Evolutionary conservation across 92 coral and sea anemone genomes (phyloP).

Genomic region (Pocillopora grandis): DNA sequence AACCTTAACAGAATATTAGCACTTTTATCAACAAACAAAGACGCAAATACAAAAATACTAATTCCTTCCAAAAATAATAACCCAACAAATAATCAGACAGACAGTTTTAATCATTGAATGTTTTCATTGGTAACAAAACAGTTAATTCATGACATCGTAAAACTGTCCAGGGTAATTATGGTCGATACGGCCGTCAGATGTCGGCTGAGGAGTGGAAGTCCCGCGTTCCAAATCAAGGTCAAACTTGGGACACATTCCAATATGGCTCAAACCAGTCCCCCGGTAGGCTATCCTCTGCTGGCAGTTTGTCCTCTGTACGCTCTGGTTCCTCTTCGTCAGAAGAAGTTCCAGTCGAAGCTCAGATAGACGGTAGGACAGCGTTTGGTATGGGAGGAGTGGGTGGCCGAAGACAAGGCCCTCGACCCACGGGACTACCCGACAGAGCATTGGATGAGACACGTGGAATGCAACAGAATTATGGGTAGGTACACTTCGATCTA

Average conservation of each 20-base stretch:
- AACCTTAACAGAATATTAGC: no score
- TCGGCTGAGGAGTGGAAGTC: conserved; percentile 76
- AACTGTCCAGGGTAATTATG: conserved; percentile 48
- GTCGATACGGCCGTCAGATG: conserved; percentile 73
- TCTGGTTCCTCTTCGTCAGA: conserved; percentile 86
- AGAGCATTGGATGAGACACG: conserved; percentile 54
- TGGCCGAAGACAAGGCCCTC: conserved; percentile 63
- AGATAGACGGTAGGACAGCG: conserved; percentile 45
- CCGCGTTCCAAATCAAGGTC: conserved; percentile 57
- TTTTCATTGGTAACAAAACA: no score
- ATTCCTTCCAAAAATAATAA: no score
- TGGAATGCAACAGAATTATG: conserved; percentile 50
- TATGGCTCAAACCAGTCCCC: conserved; percentile 50
- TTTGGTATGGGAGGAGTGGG: conserved; percentile 50
- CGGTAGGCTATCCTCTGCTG: conserved; percentile 55
- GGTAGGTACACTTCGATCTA: conserved; percentile 31
- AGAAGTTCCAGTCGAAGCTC: conserved; percentile 69
- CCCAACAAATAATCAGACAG: no score
- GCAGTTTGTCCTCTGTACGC: conserved; percentile 67
- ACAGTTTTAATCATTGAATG: no score
- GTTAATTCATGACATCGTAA: no score
- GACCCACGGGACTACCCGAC: conserved; percentile 54
- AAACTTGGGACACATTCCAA: conserved; percentile 53
- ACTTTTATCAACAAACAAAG: no score
- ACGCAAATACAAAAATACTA: no score